Evolutionary conservation across 2,113 vertebrate species (phyloP), one percentile per base, ranked within the genome.

Genomic region (Eubucco bourcierii): DNA sequence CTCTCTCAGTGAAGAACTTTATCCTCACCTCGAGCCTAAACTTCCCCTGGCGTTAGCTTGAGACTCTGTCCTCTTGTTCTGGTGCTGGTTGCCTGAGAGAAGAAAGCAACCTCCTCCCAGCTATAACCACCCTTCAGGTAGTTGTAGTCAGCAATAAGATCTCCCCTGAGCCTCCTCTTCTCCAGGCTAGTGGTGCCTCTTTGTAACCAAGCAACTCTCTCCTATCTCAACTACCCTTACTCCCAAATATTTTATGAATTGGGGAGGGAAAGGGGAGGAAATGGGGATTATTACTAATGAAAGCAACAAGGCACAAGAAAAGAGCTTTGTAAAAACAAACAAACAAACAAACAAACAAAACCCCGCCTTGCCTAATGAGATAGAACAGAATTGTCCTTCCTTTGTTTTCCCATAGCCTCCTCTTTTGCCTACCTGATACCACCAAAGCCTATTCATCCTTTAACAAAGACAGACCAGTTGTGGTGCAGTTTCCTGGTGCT

Each of bases 381-480:
- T 14, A 59, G 29, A 90, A 72, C 15, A 80, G 66, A 83, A 90
- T 56, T 28, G 21, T 28, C 79, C 27, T 66, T 91, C 20, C 41
- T 55, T 88, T 78, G 20, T 37, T 87, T 94, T 95, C 75, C 31
- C 61, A 44, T 73, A 90, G 81, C 24, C 29, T 92, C 41, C 12
- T 15, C 59, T 89, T 94, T 88, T 52, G 34, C 81, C 74, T 65
- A 75, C 80, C 71, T 85, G 82, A 95, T 58, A 92, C 50, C 53
- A 34, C 74, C 82, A 90, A 90, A 90, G 64, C 41, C 27, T 76
- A 29, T 67, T 50, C 8, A 5, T 39, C 27, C 52, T 88, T 91
- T 95, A 95, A 96, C 71, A 87, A 87, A 90, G 81, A 91, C 46
- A n/a, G 28, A 94, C 95, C 74, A 44, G n/a, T 63, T 77, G 64